Evolutionary conservation across 1,140 invertebrate genomes (phyloP).

Genomic region (Drosophila tropicalis): DNA sequence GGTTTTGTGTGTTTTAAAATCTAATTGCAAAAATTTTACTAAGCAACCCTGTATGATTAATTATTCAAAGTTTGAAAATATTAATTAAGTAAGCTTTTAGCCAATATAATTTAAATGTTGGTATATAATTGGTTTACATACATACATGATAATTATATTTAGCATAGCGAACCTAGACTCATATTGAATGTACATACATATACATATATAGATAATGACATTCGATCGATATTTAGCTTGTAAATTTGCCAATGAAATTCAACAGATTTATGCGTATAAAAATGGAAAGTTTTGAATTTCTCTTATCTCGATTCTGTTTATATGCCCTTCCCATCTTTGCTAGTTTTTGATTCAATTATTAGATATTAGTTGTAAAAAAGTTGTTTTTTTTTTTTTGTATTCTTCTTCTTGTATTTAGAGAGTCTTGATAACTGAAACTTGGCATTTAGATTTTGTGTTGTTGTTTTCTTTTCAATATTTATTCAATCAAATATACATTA

Average conservation of each 20-base stretch:
- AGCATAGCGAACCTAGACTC: conserved; percentile 33
- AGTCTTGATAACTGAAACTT: conserved; percentile 21
- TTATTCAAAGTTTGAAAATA: conserved; percentile 37
- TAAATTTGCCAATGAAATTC: not conserved
- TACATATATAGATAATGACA: not conserved
- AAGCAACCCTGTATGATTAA: conserved; percentile 78
- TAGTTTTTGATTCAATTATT: not conserved
- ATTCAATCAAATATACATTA: conserved; percentile 29
- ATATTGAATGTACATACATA: conserved; percentile 15
- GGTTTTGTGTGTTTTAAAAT: conserved; percentile 29
- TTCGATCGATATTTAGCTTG: too few relatives aligned
- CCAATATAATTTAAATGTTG: conserved; percentile 59
- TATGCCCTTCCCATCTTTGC: not conserved
- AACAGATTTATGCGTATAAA: not conserved
- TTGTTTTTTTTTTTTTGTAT: conserved; percentile 4
- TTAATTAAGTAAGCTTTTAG: conserved; percentile 8
- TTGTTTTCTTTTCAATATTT: conserved; percentile 45
- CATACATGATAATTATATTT: conserved; percentile 11
- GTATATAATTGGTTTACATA: conserved; percentile 29
- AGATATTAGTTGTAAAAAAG: conserved; percentile 4
- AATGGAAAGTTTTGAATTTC: too few relatives aligned
- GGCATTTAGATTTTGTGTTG: conserved; percentile 7
- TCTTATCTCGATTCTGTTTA: too few relatives aligned
- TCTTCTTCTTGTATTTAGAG: conserved; percentile 19
- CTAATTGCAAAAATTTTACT: conserved; percentile 78